Evolutionary conservation across 2,888 invertebrate species (phyloP), one percentile per base, ranked within the genome.

Genomic region (Acanthoscelides obtectus): DNA sequence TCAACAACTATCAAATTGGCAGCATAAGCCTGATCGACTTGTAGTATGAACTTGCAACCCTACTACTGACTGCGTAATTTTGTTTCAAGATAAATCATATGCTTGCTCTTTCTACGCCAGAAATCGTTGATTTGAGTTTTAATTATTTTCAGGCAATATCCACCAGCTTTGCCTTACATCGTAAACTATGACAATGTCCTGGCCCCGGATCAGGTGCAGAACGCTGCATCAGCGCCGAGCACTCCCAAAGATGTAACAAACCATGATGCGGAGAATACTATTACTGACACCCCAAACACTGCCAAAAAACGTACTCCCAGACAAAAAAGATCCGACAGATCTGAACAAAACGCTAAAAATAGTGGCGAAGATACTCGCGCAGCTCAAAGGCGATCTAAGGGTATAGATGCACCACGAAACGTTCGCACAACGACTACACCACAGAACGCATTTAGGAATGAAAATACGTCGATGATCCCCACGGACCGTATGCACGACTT

Each of bases 131-230:
- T n/a, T n/a, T n/a, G n/a, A n/a, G 25, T 25, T 25, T 25, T 6
- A 6, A 25, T 25, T 25, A 45, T 45, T 45, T 45, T 45, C 45
- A 45, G 66, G 25, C 73, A 76, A 27, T 82, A 82, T 74, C 79
- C 81, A n/a, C 73, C 80, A 20, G 71, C 75, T 20, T 74, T 79
- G 22, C 80, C 82, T 0, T 71, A 72, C 63, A 76, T 83, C 19
- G 72, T 77, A 21, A 74, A 73, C 22, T 82, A 81, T 68, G 72
- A 73, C 6, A 81, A 81, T 19, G 22, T 21, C 12, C 20, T 69
- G 21, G 8, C 19, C 20, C 5, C 20, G 20, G 66, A 66, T 6
- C 20, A 66, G 2, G 8, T 17, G 5, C 45, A 45, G 17, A 6
- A 45, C 5, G 8, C 45, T 17, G 45, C 17, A 12, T 45, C 17